Evolutionary conservation across 2,113 vertebrate species (phyloP).

Genomic region (Pipra filicauda): DNA sequence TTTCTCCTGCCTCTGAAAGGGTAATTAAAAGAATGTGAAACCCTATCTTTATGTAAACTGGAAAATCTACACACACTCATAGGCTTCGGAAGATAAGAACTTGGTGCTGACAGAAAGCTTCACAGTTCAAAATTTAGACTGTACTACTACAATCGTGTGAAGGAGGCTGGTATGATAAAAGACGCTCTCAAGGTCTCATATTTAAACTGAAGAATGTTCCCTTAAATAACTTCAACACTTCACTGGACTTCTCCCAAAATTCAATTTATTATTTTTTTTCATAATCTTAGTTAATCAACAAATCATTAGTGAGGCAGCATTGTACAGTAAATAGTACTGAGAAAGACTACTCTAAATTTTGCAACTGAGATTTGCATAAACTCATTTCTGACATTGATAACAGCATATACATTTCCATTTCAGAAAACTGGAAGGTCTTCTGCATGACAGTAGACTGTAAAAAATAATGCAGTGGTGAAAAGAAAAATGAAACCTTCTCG

Average conservation of each 20-base stretch:
- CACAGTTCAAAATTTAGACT: neutral
- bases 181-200: neutral
- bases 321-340: neutral
- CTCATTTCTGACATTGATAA: neutral
- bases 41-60: neutral
- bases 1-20: neutral
- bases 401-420: neutral
- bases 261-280: neutral
- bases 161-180: neutral
- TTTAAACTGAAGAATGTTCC: neutral
- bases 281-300: neutral
- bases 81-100: neutral
- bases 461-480: neutral
- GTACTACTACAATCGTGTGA: neutral
- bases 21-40: neutral
- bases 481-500: neutral
- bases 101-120: neutral
- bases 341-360: neutral
- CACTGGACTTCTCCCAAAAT: neutral
- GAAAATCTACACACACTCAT: neutral
- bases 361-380: neutral
- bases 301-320: neutral
- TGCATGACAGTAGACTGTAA: neutral
- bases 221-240: neutral
- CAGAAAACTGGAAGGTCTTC: neutral